These are phyloP conservation scores for Nicator chloris DNA, from an alignment of 2,113 vertebrate genomes.

Conservation along the genomic window DNA sequence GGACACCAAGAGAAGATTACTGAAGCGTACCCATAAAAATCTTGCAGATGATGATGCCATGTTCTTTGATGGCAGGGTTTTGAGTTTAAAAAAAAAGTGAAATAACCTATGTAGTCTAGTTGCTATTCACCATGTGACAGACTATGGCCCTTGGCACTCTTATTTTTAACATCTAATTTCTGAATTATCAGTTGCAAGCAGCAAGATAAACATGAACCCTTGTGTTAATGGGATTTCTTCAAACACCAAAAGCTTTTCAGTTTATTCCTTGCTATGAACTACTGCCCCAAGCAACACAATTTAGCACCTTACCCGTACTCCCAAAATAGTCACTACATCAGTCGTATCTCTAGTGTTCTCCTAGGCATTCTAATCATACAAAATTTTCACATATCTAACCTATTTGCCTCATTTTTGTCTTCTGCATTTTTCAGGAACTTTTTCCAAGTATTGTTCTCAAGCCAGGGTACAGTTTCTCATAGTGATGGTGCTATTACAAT, in stretches of 20 bases:
- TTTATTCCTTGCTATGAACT: neutral
- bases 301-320: neutral
- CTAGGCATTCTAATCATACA: neutral
- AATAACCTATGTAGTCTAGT: neutral
- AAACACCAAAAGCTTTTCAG: neutral
- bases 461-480: neutral
- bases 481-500: neutral
- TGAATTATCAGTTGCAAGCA: neutral
- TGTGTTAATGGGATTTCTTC: neutral
- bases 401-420: constrained; percentile 40
- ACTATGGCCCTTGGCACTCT: neutral
- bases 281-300: neutral
- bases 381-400: neutral
- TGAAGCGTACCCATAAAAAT: neutral
- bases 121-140: neutral
- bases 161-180: neutral
- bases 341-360: neutral
- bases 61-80: neutral
- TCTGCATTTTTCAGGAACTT: neutral
- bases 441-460: neutral
- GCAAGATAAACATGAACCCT: neutral
- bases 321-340: constrained; percentile 1
- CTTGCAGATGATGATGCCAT: neutral
- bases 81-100: neutral
- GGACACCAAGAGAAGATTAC: neutral